A percentile compares a stretch with the other conserved stretches of the same genome.
These are phyloP conservation scores for Nephila pilipes DNA, from an alignment of 1,140 invertebrate species.

Conservation along the genomic window DNA sequence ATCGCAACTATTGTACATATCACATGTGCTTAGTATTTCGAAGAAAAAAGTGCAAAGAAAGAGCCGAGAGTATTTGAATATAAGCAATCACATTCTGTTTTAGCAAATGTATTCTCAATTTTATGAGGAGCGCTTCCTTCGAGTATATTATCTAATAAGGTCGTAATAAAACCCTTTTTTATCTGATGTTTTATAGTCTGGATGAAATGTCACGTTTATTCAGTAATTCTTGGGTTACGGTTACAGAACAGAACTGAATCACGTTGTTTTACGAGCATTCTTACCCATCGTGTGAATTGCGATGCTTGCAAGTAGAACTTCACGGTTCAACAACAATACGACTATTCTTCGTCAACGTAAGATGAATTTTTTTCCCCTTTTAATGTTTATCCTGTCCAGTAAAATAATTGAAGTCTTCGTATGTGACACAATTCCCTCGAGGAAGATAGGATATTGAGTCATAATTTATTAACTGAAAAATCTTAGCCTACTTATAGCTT, in stretches of 20 bases:
- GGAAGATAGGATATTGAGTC: too few species aligned
- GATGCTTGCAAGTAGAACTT: not conserved
- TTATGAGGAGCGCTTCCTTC: not conserved
- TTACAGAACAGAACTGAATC: not conserved
- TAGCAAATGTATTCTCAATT: not conserved
- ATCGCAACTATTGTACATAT: too few species aligned
- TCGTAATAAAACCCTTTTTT: not conserved
- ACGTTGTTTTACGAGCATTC: conserved; percentile 2
- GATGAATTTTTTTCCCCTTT: not conserved
- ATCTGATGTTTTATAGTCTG: not conserved
- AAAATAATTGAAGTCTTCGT: too few species aligned
- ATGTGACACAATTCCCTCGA: too few species aligned
- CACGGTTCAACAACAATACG: not conserved
- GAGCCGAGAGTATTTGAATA: not conserved
- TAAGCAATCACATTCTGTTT: not conserved
- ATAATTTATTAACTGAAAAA: too few species aligned
- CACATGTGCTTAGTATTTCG: too few species aligned
- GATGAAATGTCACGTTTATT: conserved; percentile 25
- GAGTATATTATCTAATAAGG: not conserved
- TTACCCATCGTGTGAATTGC: not conserved
- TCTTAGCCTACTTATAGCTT: too few species aligned
- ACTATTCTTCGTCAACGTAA: not conserved
- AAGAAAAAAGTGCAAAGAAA: too few species aligned
- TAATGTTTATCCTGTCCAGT: too few species aligned
- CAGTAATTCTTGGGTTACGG: conserved; percentile 17